phyloP scores from a whole-genome alignment of 1,140 invertebrate species.

The Solenopsis invicta region DNA sequence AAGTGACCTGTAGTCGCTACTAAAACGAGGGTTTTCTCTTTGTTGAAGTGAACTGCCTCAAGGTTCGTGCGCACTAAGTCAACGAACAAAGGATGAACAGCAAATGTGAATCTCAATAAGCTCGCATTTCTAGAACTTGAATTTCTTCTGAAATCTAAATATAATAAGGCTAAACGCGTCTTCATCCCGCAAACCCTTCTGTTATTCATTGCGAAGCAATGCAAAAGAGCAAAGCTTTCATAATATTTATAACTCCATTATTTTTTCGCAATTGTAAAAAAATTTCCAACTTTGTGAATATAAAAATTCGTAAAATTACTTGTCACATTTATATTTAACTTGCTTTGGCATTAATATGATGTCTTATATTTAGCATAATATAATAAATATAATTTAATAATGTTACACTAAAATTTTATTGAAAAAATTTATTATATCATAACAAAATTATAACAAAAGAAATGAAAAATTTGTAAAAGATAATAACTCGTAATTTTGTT shows the following conservation, averaged over 20 bases:
- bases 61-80: not conserved
- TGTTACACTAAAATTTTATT: not conserved
- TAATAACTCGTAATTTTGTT: not conserved
- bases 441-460: not conserved
- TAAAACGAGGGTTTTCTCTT: conserved; percentile 46
- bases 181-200: not conserved
- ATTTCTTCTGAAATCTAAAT: conserved; percentile 11
- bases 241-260: not conserved
- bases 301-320: not conserved
- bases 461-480: not conserved
- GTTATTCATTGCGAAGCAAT: not conserved
- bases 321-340: not conserved
- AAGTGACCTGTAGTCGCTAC: conserved; percentile 38
- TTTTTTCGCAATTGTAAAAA: not conserved
- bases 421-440: not conserved
- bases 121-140: not conserved
- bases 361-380: not conserved
- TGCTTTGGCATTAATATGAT: not conserved
- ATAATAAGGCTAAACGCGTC: not conserved
- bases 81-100: conserved; percentile 19
- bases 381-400: not conserved
- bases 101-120: not conserved
- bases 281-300: not conserved
- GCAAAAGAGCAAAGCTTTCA: not conserved
- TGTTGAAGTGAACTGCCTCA: conserved; percentile 6